Evolutionary conservation across 2,888 invertebrate species (phyloP).

Genomic region (Cheilosia urbana): DNA sequence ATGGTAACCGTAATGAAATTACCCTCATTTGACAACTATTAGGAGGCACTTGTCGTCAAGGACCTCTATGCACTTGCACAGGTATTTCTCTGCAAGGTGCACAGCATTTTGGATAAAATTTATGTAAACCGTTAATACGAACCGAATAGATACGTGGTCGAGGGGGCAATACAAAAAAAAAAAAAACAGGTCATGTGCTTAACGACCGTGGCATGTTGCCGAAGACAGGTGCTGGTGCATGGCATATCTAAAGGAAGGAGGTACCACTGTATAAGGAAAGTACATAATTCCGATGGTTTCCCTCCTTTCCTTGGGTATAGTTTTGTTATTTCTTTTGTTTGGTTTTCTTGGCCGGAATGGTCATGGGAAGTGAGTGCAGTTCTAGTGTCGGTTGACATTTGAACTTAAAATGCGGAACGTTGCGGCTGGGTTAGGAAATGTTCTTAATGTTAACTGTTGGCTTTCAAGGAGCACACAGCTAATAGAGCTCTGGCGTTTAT

Average conservation of each 20-base stretch:
- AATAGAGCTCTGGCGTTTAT: background rate
- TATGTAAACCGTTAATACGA: constrained; percentile 23
- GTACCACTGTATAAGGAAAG: constrained; percentile 20
- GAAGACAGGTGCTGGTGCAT: constrained; percentile 69
- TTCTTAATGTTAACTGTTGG: constrained; percentile 16
- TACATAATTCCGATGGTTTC: constrained; percentile 31
- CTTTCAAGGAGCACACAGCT: constrained; percentile 6
- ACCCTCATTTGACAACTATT: constrained; percentile 28
- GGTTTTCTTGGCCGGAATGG: constrained; percentile 20
- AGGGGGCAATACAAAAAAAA: background rate
- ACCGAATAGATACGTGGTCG: constrained; percentile 42
- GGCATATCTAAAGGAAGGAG: constrained; percentile 27
- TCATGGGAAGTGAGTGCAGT: constrained; percentile 65
- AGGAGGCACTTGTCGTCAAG: constrained; percentile 30
- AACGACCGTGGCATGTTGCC: constrained; percentile 76
- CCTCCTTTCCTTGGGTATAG: constrained; percentile 16
- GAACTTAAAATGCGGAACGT: constrained; percentile 21
- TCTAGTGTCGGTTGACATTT: constrained; percentile 30
- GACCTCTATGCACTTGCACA: constrained; percentile 8
- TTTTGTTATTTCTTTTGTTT: constrained; percentile 20
- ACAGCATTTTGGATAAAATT: constrained; percentile 23
- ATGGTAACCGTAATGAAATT: constrained; percentile 13
- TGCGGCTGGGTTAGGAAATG: constrained; percentile 15
- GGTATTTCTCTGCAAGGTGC: constrained; percentile 41
- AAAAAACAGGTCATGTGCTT: constrained; percentile 69